Evolutionary conservation across 2,888 invertebrate species (phyloP).

Genomic region (Leuctra nigra): DNA sequence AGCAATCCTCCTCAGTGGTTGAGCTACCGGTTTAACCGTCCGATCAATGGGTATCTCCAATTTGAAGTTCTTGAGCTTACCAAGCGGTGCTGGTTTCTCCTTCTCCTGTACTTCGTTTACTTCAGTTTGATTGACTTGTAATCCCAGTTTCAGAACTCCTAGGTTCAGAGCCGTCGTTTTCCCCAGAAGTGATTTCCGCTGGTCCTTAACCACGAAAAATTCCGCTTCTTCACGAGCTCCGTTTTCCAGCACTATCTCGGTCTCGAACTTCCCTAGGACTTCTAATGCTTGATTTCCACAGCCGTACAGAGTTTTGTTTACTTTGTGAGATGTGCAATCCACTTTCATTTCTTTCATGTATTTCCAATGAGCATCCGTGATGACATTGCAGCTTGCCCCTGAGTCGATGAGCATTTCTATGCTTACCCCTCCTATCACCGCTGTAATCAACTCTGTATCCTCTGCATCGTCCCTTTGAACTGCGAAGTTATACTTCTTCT

Average conservation of each 20-base stretch:
- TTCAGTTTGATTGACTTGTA: too few relatives aligned
- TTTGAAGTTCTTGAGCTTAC: background rate
- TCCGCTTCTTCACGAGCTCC: too few relatives aligned
- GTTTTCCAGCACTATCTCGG: background rate
- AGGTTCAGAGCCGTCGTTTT: constrained; percentile 12
- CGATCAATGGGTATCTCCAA: background rate
- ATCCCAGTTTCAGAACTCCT: too few relatives aligned
- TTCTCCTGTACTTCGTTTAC: too few relatives aligned
- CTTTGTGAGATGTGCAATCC: background rate
- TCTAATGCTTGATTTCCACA: too few relatives aligned
- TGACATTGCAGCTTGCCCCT: too few relatives aligned
- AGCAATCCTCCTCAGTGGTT: background rate
- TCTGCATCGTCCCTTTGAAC: background rate
- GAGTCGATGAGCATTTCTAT: too few relatives aligned
- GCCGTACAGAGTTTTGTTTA: background rate
- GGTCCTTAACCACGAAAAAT: constrained; percentile 12
- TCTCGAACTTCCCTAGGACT: constrained; percentile 11
- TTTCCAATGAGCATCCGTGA: too few relatives aligned
- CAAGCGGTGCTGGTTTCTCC: too few relatives aligned
- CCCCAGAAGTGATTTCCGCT: constrained; percentile 7
- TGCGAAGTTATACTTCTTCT: background rate
- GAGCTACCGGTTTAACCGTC: background rate
- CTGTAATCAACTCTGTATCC: background rate
- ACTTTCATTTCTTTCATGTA: too few relatives aligned
- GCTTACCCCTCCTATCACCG: too few relatives aligned